Conservation (phyloP, 2,113 vertebrate genomes). For the Benthochromis sp. region DNA sequence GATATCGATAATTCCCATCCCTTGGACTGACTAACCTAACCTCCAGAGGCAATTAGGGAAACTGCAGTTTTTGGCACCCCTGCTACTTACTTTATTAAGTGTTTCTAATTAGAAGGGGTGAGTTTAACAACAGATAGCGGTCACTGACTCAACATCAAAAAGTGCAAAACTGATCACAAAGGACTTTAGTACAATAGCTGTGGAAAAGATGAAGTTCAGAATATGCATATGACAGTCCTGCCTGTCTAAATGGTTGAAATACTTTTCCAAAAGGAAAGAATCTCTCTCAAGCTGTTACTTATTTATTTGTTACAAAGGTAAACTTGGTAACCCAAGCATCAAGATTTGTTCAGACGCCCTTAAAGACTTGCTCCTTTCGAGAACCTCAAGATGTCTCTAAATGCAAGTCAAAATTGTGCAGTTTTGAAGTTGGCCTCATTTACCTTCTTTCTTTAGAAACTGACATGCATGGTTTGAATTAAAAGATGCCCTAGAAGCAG, state of each 20-base stretch:
- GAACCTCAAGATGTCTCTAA: background rate
- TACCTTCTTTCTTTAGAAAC: background rate
- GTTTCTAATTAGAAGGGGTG: background rate
- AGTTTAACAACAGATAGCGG: background rate
- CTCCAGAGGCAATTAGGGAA: background rate
- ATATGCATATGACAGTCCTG: background rate
- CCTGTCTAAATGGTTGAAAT: background rate
- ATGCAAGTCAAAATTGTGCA: background rate
- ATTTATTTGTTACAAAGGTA: background rate
- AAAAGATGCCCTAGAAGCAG: conserved; percentile 1
- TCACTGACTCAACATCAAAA: background rate
- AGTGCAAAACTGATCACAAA: background rate
- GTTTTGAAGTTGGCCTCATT: background rate
- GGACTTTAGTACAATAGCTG: background rate
- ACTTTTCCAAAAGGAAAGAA: background rate
- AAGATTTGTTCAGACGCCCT: background rate
- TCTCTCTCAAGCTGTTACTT: background rate
- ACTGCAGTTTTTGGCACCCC: background rate
- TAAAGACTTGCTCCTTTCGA: background rate
- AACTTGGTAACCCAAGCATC: conserved; percentile 8
- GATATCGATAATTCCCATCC: background rate
- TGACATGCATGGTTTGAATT: background rate
- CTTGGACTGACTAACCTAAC: background rate
- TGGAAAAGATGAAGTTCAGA: background rate
- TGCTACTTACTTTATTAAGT: background rate